Conservation (phyloP, 1,140 invertebrate genomes). For the Neomicropteryx cornuta region DNA sequence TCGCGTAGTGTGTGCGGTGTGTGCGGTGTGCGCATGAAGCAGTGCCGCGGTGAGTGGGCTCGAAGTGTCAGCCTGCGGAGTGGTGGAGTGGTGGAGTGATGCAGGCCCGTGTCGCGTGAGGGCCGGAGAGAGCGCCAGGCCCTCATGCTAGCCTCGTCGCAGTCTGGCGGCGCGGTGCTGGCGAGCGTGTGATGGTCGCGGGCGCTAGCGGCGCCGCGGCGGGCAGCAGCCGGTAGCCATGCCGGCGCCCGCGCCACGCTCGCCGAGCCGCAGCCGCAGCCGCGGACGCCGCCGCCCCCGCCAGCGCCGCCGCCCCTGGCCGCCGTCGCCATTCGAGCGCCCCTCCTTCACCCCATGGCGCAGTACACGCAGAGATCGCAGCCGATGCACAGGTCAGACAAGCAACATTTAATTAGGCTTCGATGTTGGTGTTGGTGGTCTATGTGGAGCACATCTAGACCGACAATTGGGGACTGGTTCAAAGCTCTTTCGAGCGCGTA, state of each 20-base stretch:
- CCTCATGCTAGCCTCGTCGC: background rate
- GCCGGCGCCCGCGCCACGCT: slow-evolving; percentile 24
- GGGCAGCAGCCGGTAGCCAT: slow-evolving; percentile 9
- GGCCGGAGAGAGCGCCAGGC: background rate
- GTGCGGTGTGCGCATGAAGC: slow-evolving; percentile 19
- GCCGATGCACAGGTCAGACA: slow-evolving; percentile 39
- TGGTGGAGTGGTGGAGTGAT: background rate
- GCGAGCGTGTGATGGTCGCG: slow-evolving; percentile 14
- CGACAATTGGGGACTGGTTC: too few species aligned
- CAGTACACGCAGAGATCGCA: slow-evolving; percentile 38
- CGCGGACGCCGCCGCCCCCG: slow-evolving; percentile 13
- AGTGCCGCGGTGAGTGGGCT: background rate
- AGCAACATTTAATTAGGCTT: too few species aligned
- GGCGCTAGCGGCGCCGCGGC: slow-evolving; percentile 25
- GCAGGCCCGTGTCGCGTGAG: background rate
- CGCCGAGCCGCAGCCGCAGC: slow-evolving; percentile 31
- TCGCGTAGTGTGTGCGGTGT: slow-evolving; percentile 19
- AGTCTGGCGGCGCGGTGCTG: slow-evolving; percentile 16
- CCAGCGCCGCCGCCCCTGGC: slow-evolving; percentile 1
- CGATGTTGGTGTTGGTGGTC: too few species aligned
- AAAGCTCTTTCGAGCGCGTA: too few species aligned
- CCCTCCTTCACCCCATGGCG: slow-evolving; percentile 32
- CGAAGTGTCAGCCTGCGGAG: background rate
- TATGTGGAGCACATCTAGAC: too few species aligned
- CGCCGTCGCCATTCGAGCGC: too few species aligned